A percentile compares a stretch with the other conserved stretches of the same genome.
Conservation (phyloP, 2,888 invertebrate genomes). For the Alviniconcha strummeri region DNA sequence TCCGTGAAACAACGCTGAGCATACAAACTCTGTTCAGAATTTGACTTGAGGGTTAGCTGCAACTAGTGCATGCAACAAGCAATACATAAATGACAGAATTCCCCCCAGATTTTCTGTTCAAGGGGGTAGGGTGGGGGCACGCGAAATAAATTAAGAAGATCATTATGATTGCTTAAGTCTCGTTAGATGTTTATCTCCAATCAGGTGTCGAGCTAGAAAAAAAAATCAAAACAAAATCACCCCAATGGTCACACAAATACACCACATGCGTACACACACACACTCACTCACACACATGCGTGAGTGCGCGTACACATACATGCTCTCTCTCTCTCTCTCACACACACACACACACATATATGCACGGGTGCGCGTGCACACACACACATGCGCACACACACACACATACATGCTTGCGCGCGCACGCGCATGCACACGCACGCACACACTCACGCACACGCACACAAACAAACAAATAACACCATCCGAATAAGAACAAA, state of each 20-base stretch:
- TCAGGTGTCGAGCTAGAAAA: too few species aligned
- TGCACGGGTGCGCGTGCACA: background rate
- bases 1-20: too few species aligned
- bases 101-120: too few species aligned
- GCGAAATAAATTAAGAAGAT: background rate
- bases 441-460: background rate
- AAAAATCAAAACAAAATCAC: background rate
- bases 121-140: too few species aligned
- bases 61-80: too few species aligned
- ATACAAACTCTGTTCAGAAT: too few species aligned
- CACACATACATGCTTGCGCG: background rate
- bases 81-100: too few species aligned
- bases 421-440: background rate
- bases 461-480: background rate
- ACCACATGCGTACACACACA: too few species aligned
- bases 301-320: conserved; percentile 4
- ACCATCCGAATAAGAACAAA: background rate
- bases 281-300: too few species aligned
- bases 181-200: background rate
- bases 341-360: background rate
- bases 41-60: too few species aligned
- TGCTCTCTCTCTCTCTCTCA: background rate
- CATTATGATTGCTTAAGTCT: background rate
- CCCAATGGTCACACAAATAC: background rate
- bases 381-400: background rate